These are phyloP conservation scores for Mormyrus iriodes DNA, from an alignment of 2,113 vertebrate genomes.

Conservation along the genomic window DNA sequence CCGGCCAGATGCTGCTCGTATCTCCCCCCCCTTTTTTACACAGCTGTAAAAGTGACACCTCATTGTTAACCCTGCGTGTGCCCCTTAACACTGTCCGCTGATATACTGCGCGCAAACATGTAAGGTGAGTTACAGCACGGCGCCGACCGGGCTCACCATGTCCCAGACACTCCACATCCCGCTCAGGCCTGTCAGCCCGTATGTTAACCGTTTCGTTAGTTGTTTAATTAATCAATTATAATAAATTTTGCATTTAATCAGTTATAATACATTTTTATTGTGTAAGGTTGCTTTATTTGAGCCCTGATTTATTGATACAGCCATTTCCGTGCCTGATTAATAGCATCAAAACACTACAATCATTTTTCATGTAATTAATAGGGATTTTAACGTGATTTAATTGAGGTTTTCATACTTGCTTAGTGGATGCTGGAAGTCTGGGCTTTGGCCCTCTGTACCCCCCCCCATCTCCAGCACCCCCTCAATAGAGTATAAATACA, in stretches of 20 bases:
- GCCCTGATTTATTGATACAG: background rate
- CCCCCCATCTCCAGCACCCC: background rate
- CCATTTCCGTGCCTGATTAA: background rate
- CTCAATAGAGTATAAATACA: background rate
- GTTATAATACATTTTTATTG: background rate
- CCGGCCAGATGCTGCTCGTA: background rate
- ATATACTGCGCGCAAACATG: background rate
- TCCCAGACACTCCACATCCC: background rate
- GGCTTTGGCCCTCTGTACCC: background rate
- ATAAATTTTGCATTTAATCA: background rate
- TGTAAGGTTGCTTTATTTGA: background rate
- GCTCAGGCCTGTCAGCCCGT: background rate
- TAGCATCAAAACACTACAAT: background rate
- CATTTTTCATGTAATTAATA: constrained; percentile 4
- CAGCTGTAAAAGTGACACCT: background rate
- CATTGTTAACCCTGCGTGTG: constrained; percentile 11
- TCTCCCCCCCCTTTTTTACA: background rate
- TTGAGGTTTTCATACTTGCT: background rate
- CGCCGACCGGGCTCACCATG: background rate
- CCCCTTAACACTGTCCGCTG: background rate
- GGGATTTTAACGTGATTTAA: background rate
- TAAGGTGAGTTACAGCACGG: background rate
- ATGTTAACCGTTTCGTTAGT: background rate
- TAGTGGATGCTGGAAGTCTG: background rate
- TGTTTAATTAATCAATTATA: constrained; percentile 3